These are phyloP conservation scores for Harpalus rufipes DNA, from an alignment of 2,888 invertebrate species.

Conservation along the genomic window DNA sequence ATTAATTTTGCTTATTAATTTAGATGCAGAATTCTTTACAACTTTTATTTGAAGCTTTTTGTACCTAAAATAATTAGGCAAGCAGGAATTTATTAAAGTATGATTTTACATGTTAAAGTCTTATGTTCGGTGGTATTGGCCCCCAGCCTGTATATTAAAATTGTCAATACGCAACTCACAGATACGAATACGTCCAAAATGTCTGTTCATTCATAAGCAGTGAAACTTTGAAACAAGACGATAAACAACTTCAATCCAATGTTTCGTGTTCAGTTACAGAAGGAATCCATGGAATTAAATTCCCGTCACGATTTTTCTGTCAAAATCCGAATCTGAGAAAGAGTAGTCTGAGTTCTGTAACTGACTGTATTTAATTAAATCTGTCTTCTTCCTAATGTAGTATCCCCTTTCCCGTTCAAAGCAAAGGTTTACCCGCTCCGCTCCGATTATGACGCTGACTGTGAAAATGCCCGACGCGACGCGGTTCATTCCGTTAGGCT, in stretches of 20 bases:
- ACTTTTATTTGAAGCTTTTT: no score
- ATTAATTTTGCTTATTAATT: no score
- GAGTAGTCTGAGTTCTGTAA: background rate
- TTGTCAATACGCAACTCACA: no score
- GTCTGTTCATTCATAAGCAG: no score
- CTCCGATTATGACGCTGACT: background rate
- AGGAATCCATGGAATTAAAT: background rate
- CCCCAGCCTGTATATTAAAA: no score
- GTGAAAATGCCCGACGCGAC: background rate
- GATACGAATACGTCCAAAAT: no score
- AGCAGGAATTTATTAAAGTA: no score
- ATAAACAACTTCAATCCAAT: background rate
- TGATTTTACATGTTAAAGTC: no score
- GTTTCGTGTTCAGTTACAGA: background rate
- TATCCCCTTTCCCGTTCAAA: background rate
- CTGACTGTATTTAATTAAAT: constrained; percentile 6
- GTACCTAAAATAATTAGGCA: no score
- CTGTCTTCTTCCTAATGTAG: background rate
- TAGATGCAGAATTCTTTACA: no score
- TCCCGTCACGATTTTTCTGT: background rate
- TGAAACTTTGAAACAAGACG: no score
- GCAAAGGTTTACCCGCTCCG: background rate
- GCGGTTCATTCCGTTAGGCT: background rate
- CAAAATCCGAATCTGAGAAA: background rate
- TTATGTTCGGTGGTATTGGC: no score